Percentiles rank a stretch among this genome's conserved stretches.
These are phyloP conservation scores for Sinocyclocheilus anophthalmus DNA, from an alignment of 2,113 vertebrate genomes.

Conservation along the genomic window DNA sequence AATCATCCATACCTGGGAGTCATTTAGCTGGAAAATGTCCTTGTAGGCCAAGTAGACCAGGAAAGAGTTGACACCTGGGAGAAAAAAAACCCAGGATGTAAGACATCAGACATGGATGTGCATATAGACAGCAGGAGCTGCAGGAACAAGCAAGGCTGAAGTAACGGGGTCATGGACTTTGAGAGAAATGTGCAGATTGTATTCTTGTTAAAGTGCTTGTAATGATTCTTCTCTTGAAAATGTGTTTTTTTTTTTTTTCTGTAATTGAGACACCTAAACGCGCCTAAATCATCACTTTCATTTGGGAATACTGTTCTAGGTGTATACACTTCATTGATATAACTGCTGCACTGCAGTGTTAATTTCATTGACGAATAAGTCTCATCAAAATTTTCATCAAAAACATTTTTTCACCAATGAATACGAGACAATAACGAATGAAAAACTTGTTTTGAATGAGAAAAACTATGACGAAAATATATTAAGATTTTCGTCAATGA, in stretches of 20 bases:
- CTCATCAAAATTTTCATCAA: too few relatives aligned
- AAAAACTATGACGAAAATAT: too few relatives aligned
- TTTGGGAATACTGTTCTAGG: background rate
- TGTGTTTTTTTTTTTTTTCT: too few relatives aligned
- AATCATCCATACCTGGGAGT: constrained; percentile 84
- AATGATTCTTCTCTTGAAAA: background rate
- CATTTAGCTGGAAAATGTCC: constrained; percentile 94
- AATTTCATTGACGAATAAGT: too few relatives aligned
- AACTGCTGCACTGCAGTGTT: too few relatives aligned
- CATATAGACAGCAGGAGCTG: background rate
- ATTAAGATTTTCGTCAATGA: too few relatives aligned
- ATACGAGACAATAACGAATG: too few relatives aligned
- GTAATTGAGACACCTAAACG: too few relatives aligned
- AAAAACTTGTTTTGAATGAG: too few relatives aligned
- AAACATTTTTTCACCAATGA: too few relatives aligned
- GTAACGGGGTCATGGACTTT: background rate
- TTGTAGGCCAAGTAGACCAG: constrained; percentile 98
- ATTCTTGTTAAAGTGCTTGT: background rate
- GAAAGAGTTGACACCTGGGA: constrained; percentile 95
- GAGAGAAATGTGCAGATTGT: background rate
- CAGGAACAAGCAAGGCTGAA: background rate
- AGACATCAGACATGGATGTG: background rate
- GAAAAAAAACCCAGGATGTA: background rate
- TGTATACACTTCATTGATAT: background rate
- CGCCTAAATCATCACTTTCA: background rate